Conservation (phyloP, 2,888 invertebrate genomes). For the Anoncus sp. region DNA sequence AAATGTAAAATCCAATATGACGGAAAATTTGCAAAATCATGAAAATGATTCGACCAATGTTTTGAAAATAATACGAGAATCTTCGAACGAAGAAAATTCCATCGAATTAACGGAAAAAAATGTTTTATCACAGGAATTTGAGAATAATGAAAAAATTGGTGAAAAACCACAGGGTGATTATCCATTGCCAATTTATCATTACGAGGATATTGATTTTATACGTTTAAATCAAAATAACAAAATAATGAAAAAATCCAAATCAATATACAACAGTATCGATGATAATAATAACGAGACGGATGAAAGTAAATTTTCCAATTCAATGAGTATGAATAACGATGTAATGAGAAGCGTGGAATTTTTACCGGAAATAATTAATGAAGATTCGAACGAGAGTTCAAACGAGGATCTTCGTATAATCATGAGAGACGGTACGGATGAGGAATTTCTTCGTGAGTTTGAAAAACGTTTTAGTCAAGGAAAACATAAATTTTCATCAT, state of each 20-base stretch:
- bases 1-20: neutral
- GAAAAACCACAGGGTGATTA: conserved; percentile 82
- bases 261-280: conserved; percentile 68
- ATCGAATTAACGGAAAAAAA: conserved; percentile 5
- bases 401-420: conserved; percentile 72
- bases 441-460: conserved; percentile 75
- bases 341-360: conserved; percentile 54
- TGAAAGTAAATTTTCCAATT: conserved; percentile 51
- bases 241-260: conserved; percentile 74
- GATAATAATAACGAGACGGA: conserved; percentile 45
- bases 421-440: conserved; percentile 74
- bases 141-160: conserved; percentile 26
- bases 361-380: conserved; percentile 45
- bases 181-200: conserved; percentile 80
- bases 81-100: conserved; percentile 42
- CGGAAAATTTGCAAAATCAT: neutral
- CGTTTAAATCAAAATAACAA: conserved; percentile 80
- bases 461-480: conserved; percentile 71
- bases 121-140: neutral
- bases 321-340: conserved; percentile 62
- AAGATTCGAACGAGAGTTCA: conserved; percentile 35
- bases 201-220: conserved; percentile 83
- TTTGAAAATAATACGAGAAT: conserved; percentile 62
- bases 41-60: too few species aligned
- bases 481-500: conserved; percentile 35